These are phyloP conservation scores for Lontra canadensis DNA, from an alignment of 2,113 vertebrate genomes.

Conservation along the genomic window DNA sequence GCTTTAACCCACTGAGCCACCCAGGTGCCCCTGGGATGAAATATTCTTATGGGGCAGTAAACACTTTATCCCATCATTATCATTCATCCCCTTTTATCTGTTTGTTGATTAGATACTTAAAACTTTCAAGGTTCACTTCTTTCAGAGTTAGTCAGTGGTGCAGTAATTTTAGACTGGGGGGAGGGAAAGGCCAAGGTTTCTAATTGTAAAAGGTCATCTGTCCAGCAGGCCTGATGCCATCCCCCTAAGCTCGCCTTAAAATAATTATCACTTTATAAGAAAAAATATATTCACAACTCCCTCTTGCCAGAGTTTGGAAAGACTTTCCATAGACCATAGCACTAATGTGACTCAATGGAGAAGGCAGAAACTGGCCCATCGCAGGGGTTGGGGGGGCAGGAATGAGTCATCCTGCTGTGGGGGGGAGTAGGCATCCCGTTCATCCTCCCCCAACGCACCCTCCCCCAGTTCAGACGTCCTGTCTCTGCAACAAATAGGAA, in stretches of 20 bases:
- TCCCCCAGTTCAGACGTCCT: background rate
- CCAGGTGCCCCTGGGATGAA: background rate
- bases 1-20: no score
- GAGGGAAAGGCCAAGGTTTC: background rate
- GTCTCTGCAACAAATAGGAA: background rate
- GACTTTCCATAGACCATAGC: background rate
- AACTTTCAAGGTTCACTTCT: background rate
- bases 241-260: background rate
- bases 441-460: fast-evolving
- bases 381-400: fast-evolving
- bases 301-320: background rate
- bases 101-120: background rate
- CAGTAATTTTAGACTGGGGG: no score
- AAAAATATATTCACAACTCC: background rate
- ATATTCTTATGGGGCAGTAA: no score
- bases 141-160: background rate
- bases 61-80: background rate
- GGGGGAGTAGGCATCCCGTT: background rate
- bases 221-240: background rate
- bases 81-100: background rate
- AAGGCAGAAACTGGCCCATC: fast-evolving
- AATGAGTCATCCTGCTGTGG: fast-evolving
- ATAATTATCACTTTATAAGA: background rate
- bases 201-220: background rate
- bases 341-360: background rate